These are phyloP conservation scores for Aphidius ervi DNA, from an alignment of 1,140 invertebrate genomes.

Conservation along the genomic window DNA sequence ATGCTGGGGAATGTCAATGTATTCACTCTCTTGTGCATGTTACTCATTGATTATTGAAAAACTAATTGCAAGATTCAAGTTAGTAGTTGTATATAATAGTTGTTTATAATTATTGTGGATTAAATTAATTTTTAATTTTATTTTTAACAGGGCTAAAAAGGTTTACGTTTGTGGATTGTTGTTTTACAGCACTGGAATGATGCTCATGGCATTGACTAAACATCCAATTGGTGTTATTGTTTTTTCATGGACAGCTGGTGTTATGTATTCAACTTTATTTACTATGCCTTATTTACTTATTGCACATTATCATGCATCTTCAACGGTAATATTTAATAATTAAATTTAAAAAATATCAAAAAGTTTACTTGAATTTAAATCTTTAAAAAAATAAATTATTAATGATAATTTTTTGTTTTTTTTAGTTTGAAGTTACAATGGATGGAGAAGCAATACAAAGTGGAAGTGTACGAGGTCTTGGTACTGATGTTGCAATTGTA, in stretches of 20 bases:
- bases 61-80: conserved; percentile 81
- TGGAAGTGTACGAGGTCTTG: conserved; percentile 72
- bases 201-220: conserved; percentile 76
- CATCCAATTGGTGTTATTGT: conserved; percentile 77
- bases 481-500: conserved; percentile 90
- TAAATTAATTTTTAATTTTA: conserved; percentile 7
- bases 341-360: background rate
- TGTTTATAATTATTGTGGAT: background rate
- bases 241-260: conserved; percentile 86
- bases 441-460: conserved; percentile 52
- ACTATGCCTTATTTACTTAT: conserved; percentile 94
- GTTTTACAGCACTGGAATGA: conserved; percentile 85
- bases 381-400: conserved; percentile 1
- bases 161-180: conserved; percentile 90
- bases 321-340: conserved; percentile 69
- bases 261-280: conserved; percentile 96
- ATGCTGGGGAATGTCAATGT: conserved; percentile 95
- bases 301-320: conserved; percentile 86
- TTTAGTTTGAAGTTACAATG: conserved; percentile 63
- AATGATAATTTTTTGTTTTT: conserved; percentile 10
- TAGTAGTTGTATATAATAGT: background rate
- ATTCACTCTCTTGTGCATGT: conserved; percentile 88
- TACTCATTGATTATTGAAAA: conserved; percentile 89
- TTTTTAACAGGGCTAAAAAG: conserved; percentile 67
- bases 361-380: background rate